phyloP scores from a whole-genome alignment of 92 coral and sea anemone species.

The Phymanthus crucifer region DNA sequence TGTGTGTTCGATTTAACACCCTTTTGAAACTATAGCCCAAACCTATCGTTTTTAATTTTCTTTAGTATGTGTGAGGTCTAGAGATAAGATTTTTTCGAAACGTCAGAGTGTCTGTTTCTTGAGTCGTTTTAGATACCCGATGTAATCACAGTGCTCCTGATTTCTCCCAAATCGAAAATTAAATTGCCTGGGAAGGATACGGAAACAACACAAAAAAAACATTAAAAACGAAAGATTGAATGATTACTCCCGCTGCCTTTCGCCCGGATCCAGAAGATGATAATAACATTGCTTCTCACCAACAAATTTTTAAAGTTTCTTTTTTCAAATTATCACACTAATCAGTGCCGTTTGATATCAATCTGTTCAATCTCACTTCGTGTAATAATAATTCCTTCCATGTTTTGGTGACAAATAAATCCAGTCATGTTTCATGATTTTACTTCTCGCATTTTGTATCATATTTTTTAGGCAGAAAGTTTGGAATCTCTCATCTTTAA shows the following conservation, averaged over 20 bases:
- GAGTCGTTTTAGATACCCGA: neutral
- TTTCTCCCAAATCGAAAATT: constrained; percentile 3
- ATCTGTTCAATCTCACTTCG: neutral
- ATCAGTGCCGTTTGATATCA: neutral
- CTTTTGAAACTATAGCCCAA: neutral
- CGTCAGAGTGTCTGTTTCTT: neutral
- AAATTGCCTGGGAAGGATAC: neutral
- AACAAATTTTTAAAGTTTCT: neutral
- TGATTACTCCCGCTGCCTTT: neutral
- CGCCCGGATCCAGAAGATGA: neutral
- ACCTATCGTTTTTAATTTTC: neutral
- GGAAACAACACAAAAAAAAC: neutral
- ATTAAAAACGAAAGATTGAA: neutral
- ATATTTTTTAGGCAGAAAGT: neutral
- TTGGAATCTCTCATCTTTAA: no score
- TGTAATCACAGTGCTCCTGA: neutral
- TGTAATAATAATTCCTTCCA: neutral
- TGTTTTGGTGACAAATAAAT: neutral
- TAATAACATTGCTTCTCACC: neutral
- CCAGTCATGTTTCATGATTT: neutral
- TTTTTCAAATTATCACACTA: neutral
- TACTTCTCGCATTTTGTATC: neutral
- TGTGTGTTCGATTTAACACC: neutral
- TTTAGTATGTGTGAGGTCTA: constrained; percentile 6
- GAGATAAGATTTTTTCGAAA: constrained; percentile 3